phyloP scores from a whole-genome alignment of 2,113 vertebrate species.

The Okapia johnstoni region DNA sequence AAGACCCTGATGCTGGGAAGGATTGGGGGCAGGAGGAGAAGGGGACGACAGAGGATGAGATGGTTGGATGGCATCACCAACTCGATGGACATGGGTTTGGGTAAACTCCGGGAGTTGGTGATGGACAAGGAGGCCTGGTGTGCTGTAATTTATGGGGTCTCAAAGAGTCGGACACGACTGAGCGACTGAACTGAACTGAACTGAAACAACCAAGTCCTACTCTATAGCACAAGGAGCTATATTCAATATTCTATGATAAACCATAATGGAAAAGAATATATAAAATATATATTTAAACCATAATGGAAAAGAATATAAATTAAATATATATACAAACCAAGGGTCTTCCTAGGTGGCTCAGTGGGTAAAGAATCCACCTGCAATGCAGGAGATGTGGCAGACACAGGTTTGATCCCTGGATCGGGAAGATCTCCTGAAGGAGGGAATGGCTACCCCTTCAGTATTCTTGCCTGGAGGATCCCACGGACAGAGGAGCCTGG shows the following conservation, averaged over 20 bases:
- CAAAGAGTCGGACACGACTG: background rate
- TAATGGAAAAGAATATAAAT: background rate
- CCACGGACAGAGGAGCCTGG: background rate
- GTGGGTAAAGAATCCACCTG: background rate
- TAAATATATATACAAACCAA: background rate
- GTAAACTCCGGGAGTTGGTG: background rate
- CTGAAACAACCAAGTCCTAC: background rate
- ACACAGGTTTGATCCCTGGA: background rate
- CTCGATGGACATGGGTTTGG: background rate
- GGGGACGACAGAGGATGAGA: background rate
- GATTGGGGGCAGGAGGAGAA: background rate
- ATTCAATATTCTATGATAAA: background rate
- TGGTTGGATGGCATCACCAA: background rate
- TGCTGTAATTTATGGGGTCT: fast-evolving
- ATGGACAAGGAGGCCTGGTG: background rate
- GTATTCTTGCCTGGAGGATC: background rate
- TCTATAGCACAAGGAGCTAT: background rate
- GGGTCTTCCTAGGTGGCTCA: background rate
- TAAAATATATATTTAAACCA: background rate
- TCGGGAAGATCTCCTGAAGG: background rate
- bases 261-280: background rate
- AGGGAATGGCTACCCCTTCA: background rate
- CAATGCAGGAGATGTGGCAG: fast-evolving
- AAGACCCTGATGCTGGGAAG: background rate
- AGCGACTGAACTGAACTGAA: background rate